Base-by-base conservation (phyloP, 2,888 invertebrate species). In the Labia minor region DNA sequence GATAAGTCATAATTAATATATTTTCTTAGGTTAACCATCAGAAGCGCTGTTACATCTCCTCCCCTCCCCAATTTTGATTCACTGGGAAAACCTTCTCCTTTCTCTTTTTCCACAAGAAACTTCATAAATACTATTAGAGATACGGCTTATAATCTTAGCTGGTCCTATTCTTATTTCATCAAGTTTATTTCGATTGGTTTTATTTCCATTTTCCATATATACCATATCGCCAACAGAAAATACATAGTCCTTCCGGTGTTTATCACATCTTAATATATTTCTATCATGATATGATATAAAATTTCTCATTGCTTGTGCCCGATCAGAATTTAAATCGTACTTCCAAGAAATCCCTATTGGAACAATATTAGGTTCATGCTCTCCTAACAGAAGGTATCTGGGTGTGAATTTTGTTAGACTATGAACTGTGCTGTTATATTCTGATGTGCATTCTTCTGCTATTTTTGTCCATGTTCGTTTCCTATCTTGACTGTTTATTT, bases 131-230 rank as follows among this genome's bases (percentile, higher is more conserved):
- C 4, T 6, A 3, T 3, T 6, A 8, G 49, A 49, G 3, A 49
- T 49, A 2, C 14, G 3, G 6, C 14, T 16, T 14, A 49, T 3
- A 8, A 49, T 49, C n/a, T 49, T 16, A 16, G 2, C 3, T 3
- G 49, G 67, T 19, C 65, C 73, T 1, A 73, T 73, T 11, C 73
- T 73, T 21, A 74, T 26, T 69, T 74, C 72, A 64, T 74, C 73
- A 1, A 73, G 19, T 69, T 68, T 69, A 18, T 62, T 69, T 63
- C 67, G 64, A 37, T 73, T 74, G 61, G 74, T 62, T 66, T 67
- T 69, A 61, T 74, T 71, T 37, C 74, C 74, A 68, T 75, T 73
- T 64, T 74, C 74, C 0, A 74, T 72, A 70, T 66, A 70, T 26
- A 67, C 66, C 49, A 67, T 62, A 72, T 21, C 73, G 70, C 72